Conservation (phyloP, 2,113 vertebrate species). For the Corythornis madagascariensis region DNA sequence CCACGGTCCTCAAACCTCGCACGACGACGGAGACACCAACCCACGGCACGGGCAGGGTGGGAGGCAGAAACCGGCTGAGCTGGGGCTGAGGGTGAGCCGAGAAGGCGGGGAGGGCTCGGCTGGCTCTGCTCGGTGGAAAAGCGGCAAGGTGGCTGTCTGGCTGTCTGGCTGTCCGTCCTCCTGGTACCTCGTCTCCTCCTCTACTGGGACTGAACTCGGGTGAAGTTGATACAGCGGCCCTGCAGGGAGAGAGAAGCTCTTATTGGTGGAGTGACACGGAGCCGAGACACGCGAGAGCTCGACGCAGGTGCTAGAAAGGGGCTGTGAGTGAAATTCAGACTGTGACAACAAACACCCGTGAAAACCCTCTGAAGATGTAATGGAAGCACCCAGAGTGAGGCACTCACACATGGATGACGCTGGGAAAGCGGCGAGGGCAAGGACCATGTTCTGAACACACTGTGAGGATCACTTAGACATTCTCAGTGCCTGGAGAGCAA, state of each 20-base stretch:
- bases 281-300: not conserved
- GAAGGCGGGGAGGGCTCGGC: slow-evolving; percentile 32
- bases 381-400: not conserved
- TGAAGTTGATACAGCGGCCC: slow-evolving; percentile 95
- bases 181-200: not conserved
- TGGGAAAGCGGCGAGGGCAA: not conserved
- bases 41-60: too few relatives aligned
- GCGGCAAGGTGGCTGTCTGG: not conserved
- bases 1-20: too few relatives aligned
- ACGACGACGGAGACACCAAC: too few relatives aligned
- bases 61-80: slow-evolving; percentile 12
- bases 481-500: not conserved
- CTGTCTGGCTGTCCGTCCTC: not conserved
- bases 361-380: slow-evolving; percentile 26
- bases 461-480: not conserved
- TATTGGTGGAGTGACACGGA: slow-evolving; percentile 10
- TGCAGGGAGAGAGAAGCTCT: slow-evolving; percentile 61
- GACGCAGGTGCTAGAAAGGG: not conserved
- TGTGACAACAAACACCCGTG: not conserved
- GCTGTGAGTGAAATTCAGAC: slow-evolving; percentile 12
- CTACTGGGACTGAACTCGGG: slow-evolving; percentile 82
- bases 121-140: slow-evolving; percentile 36
- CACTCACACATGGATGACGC: not conserved
- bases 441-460: not conserved
- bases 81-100: slow-evolving; percentile 22